Evolutionary conservation across 2,888 invertebrate genomes (phyloP).

Genomic region (Hymenopus coronatus): DNA sequence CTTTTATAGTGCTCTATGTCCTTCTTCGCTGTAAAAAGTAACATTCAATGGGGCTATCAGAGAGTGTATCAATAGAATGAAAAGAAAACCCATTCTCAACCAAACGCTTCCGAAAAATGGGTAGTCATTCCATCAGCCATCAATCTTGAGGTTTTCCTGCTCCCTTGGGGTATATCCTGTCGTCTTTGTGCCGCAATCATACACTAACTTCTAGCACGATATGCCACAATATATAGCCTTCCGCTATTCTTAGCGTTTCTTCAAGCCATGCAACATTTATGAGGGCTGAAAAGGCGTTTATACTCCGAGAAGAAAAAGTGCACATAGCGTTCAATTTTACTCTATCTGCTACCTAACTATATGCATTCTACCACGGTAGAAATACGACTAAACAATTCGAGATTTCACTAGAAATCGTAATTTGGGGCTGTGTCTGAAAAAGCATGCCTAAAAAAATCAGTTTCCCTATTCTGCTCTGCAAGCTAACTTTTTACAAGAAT

Average conservation of each 20-base stretch:
- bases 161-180: background rate
- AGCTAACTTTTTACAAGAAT: too few species aligned
- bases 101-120: background rate
- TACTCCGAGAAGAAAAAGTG: background rate
- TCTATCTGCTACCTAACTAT: too few species aligned
- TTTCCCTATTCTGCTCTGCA: too few species aligned
- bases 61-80: background rate
- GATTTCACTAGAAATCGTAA: too few species aligned
- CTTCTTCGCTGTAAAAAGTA: background rate
- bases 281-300: background rate
- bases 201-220: background rate
- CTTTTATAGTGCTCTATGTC: background rate
- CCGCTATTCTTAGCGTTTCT: background rate
- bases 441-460: too few species aligned
- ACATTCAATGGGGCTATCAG: background rate
- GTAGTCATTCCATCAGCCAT: background rate
- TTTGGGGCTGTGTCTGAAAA: too few species aligned
- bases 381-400: too few species aligned
- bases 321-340: background rate
- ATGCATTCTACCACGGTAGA: too few species aligned
- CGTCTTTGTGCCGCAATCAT: background rate
- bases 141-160: background rate
- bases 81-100: background rate
- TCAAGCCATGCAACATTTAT: background rate
- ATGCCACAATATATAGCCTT: background rate